These are phyloP conservation scores for Chrysodeixis includens DNA, from an alignment of 2,888 invertebrate genomes.

Conservation along the genomic window DNA sequence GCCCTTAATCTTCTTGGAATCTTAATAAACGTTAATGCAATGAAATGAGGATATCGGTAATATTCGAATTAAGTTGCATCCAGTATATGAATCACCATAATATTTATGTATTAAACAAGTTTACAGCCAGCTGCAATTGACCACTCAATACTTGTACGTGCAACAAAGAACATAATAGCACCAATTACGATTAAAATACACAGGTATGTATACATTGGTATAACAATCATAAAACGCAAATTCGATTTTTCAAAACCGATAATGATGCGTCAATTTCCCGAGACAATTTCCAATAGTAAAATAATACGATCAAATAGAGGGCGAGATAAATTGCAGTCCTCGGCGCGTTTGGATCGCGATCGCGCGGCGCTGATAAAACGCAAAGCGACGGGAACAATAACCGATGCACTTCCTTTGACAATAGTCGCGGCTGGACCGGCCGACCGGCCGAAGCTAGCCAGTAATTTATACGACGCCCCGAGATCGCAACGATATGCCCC, in stretches of 20 bases:
- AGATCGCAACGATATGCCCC: slow-evolving; percentile 81
- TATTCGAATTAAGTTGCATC: slow-evolving; percentile 43
- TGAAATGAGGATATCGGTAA: slow-evolving; percentile 54
- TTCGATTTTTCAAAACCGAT: slow-evolving; percentile 55
- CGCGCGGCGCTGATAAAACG: slow-evolving; percentile 76
- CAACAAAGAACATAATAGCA: slow-evolving; percentile 11
- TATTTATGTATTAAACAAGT: slow-evolving; percentile 21
- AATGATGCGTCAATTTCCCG: slow-evolving; percentile 69
- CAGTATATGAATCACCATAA: slow-evolving; percentile 43
- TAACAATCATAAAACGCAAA: slow-evolving; percentile 51
- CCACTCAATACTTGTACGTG: slow-evolving; percentile 18
- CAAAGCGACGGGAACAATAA: slow-evolving; percentile 85
- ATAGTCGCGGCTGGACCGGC: slow-evolving; percentile 67
- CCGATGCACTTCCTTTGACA: slow-evolving; percentile 87
- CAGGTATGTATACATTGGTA: neutral
- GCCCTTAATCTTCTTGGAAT: slow-evolving; percentile 47
- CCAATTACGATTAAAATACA: slow-evolving; percentile 25
- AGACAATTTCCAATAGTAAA: slow-evolving; percentile 80
- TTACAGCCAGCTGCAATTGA: slow-evolving; percentile 18
- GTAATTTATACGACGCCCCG: slow-evolving; percentile 78
- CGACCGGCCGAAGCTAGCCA: slow-evolving; percentile 60
- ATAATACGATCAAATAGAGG: slow-evolving; percentile 77
- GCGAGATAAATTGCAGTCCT: slow-evolving; percentile 80
- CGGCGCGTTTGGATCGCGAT: slow-evolving; percentile 71
- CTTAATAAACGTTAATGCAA: slow-evolving; percentile 52